Base-by-base conservation (phyloP, 2,888 invertebrate species). In the Scaeva pyrastri region DNA sequence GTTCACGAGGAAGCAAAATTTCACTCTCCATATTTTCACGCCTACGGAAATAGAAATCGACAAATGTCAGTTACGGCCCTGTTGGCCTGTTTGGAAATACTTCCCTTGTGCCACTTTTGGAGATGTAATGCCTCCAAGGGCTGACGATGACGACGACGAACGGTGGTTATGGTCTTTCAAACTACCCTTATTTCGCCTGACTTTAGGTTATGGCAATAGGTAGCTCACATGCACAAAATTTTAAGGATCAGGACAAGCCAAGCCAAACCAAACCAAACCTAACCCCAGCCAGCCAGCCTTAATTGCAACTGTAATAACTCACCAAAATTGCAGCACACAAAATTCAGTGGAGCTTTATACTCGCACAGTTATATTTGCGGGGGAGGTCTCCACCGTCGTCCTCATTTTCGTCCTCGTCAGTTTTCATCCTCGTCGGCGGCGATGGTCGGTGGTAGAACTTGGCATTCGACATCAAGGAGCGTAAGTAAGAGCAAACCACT, bases 261-360 rank as follows among this genome's bases (percentile, higher is more conserved):
- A 73, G 76, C 77, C n/a, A 78, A 74, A 84, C 68, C 36, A 39
- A 39, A 58, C 41, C 60, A 50, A 50, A 50, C 81, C 71, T 43
- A 81, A 73, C 81, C 73, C 64, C 58, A 76, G 77, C 82, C 86
- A 86, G 86, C 81, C 82, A 86, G 77, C 75, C 86, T 82, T 86
- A 86, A 86, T 86, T 86, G 86, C 82, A 82, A 86, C 82, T 86
- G 82, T 86, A 86, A 86, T 86, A 86, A 86, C 74, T 86, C 77
- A 82, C 86, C 86, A 64, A 82, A 86, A 86, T 86, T 86, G 86
- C 86, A 82, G 82, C 77, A 74, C 82, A 78, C 50, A 81, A 81
- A 62, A 60, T 76, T 68, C 55, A 21, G 26, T 45, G 45, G 36
- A 60, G 31, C 55, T 60, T 60, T 45, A 52, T 23, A 23, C 58